Base-by-base conservation (phyloP, 2,888 invertebrate genomes). In the Scaptodrosophila latifasciaeformis region DNA sequence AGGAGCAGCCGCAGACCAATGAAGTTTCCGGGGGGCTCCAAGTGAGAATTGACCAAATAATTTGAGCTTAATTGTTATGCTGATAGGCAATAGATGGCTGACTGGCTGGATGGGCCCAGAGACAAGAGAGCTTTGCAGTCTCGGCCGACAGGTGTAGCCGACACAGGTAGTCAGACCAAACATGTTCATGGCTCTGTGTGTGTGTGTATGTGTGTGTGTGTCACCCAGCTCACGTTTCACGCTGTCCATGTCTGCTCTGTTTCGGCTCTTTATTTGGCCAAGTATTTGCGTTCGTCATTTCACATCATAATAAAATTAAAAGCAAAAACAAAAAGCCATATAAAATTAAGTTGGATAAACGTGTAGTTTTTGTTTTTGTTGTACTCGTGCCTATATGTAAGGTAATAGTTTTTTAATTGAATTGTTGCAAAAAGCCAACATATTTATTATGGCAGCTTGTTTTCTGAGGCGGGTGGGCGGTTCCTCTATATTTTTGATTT, bases 71-170 rank as follows among this genome's bases (percentile, higher is more conserved):
- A 72, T 72, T 80, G 72, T 77, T 80, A 72, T 72, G 81, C 80
- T 80, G 72, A 72, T 72, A 77, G 72, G 72, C 72, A 81, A 74
- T 80, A 72, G 80, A 77, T 80, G 78, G 78, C 70, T 72, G 66
- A 69, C 78, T 59, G 59, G 51, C 21, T 51, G 42, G 51, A 42
- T 12, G 35, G 40, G 12, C 7, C 6, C 34, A 43, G 35, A 45
- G 52, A 60, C 30, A 35, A 42, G 40, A 51, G 18, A 48, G 51
- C 12, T 10, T 24, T 17, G 37, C 27, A 47, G 67, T 63, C 70
- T 77, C 78, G 74, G 70, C 77, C 76, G 81, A 71, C 75, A 76
- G 75, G 79, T 76, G 75, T 69, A 77, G n/a, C 64, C 57, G 54
- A 48, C 17, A 55, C 12, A 37, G 17, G 6, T 35, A 57, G 42